A percentile compares a stretch with the other conserved stretches of the same genome.
Evolutionary conservation across 2,113 vertebrate species (phyloP).

Genomic region (Prinia subflava): DNA sequence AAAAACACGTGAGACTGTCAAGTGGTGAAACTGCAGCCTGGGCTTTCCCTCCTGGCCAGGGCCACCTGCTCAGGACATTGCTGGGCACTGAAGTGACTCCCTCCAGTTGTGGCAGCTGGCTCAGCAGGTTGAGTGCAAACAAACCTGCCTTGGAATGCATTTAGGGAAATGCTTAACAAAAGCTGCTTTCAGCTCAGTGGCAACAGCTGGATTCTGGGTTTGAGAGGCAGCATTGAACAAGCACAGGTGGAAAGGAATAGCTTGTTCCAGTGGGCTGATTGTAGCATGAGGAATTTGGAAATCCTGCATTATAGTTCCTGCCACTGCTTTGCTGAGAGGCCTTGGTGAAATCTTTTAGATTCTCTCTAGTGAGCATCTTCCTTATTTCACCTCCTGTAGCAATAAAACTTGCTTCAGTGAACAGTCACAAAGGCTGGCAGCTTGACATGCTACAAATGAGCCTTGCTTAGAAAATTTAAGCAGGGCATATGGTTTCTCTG

Average conservation of each 20-base stretch:
- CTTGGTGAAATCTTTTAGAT: not conserved
- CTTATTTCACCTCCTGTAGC: not conserved
- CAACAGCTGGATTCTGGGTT: conserved; percentile 25
- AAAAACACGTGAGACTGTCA: not conserved
- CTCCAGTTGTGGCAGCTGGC: not conserved
- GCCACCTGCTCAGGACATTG: not conserved
- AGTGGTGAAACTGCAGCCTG: not conserved
- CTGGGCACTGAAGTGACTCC: not conserved
- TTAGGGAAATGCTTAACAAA: not conserved
- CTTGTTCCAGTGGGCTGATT: not conserved
- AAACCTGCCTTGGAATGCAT: not conserved
- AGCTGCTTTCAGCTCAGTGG: not conserved
- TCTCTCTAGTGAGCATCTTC: not conserved
- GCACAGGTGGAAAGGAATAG: not conserved
- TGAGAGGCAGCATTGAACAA: not conserved
- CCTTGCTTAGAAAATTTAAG: not conserved
- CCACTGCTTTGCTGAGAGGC: not conserved
- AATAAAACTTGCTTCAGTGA: not conserved
- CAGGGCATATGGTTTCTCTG: not conserved
- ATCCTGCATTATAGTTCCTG: not conserved
- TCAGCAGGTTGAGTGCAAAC: not conserved
- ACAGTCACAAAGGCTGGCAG: not conserved
- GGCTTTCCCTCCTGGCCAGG: not conserved
- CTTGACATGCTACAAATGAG: not conserved
- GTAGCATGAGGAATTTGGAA: not conserved